Evolutionary conservation across 2,797 vertebrate genomes (phyloP), one percentile per base, ranked within the genome.

Genomic region (Acrocephalus scirpaceus): DNA sequence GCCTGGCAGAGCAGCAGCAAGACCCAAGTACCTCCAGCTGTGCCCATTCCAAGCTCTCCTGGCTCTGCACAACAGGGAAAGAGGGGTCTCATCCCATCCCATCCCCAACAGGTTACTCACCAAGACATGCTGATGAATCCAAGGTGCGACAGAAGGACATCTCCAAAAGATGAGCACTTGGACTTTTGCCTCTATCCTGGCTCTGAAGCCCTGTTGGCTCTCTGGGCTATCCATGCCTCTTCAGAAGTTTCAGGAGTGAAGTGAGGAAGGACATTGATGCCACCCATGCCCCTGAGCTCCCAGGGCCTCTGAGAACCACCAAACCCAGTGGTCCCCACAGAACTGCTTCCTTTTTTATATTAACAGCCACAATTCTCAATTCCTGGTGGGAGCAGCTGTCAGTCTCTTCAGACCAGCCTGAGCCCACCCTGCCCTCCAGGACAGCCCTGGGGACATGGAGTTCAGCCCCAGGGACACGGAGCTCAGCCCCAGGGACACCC

Each of bases 91-190:
- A 36, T 4, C 13, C n/a, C 38, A 54, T 14, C 5, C 45, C n/a
- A 36, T 15, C 51, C 40, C 11, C 73, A n/a, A 2, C 16, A 40
- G 0, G 1, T 36, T 56, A 74, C 74, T 87, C 26, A 84, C 66
- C 8, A 1, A n/a, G 42, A 56, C 34, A 32, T 0, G 0, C 23
- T 9, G 56, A 61, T 23, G 40, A 62, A 13, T 2, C 38, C 1
- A 0, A 54, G 54, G 10, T 38, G 77, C 45, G 56, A 65, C 26
- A 42, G 13, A 30, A 7, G n/a, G 50, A 42, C 27, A 38, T n/a
- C 40, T 58, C 56, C 34, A n/a, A 2, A 3, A 42, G 53, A 34
- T 3, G 16, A 58, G 32, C 29, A 30, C 47, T 34, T 1, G 3
- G 36, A 26, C 21, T 67, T 9, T 45, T 64, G 73, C n/a, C 72